Evolutionary conservation across 2,888 invertebrate genomes (phyloP).

Genomic region (Parnassius smintheus): DNA sequence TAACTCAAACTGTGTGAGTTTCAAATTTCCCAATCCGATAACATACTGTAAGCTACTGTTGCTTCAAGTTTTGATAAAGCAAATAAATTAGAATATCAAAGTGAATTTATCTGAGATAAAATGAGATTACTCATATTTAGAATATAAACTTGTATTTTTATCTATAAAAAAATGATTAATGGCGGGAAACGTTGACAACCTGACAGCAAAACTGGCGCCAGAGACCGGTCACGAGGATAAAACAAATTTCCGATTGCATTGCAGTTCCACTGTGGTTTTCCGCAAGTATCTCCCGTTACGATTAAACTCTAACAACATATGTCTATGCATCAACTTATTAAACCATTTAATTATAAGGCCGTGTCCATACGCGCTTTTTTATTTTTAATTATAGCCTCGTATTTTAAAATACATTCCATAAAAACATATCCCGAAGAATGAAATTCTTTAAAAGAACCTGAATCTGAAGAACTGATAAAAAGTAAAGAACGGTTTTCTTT

Average conservation of each 20-base stretch:
- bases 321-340: slow-evolving; percentile 13
- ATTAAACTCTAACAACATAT: slow-evolving; percentile 3
- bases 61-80: too few relatives aligned
- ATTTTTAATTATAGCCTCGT: neutral
- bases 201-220: slow-evolving; percentile 16
- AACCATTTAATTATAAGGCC: slow-evolving; percentile 7
- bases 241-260: slow-evolving; percentile 23
- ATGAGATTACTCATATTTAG: too few relatives aligned
- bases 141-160: slow-evolving; percentile 10
- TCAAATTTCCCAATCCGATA: too few relatives aligned
- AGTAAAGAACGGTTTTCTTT: too few relatives aligned
- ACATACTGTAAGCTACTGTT: too few relatives aligned
- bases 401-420: neutral
- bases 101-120: too few relatives aligned
- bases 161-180: slow-evolving; percentile 9
- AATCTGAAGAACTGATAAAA: too few relatives aligned
- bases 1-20: too few relatives aligned
- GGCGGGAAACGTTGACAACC: slow-evolving; percentile 9
- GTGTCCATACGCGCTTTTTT: neutral
- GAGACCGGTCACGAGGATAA: slow-evolving; percentile 12
- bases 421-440: too few relatives aligned
- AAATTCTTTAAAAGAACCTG: too few relatives aligned
- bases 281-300: slow-evolving; percentile 20
- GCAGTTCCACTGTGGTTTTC: slow-evolving; percentile 24
- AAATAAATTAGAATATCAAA: too few relatives aligned